These are phyloP conservation scores for Staurois parvus DNA, from an alignment of 2,797 vertebrate genomes.

Conservation along the genomic window DNA sequence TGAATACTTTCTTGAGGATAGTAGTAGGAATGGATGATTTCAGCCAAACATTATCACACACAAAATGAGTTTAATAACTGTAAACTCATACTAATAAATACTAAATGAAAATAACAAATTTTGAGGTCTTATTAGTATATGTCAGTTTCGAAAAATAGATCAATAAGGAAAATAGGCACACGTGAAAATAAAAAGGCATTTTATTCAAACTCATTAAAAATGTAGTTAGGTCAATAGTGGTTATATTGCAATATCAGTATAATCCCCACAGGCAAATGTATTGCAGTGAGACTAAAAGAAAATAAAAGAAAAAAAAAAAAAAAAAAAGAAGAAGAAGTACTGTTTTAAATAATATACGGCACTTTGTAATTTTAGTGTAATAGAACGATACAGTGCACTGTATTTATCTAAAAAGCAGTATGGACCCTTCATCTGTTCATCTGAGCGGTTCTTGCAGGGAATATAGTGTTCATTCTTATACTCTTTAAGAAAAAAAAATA, in stretches of 20 bases:
- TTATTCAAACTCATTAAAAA: conserved; percentile 36
- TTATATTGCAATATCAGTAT: conserved; percentile 19
- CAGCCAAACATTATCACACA: too few species aligned
- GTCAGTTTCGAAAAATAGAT: conserved; percentile 2
- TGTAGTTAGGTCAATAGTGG: conserved; percentile 44
- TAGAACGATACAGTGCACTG: background rate
- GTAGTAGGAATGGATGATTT: too few species aligned
- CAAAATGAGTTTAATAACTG: background rate
- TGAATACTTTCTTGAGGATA: too few species aligned
- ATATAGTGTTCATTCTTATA: background rate
- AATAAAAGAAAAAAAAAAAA: too few species aligned
- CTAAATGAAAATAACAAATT: background rate
- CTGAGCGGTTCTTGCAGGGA: background rate
- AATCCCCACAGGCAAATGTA: background rate
- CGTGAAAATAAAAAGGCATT: conserved; percentile 17
- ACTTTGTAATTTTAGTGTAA: background rate
- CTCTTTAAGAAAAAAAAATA: background rate
- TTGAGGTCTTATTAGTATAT: background rate
- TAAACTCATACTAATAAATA: background rate
- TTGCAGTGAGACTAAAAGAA: background rate
- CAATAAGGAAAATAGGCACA: conserved; percentile 1
- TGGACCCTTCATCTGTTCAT: background rate
- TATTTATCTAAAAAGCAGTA: background rate
- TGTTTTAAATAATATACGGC: background rate
- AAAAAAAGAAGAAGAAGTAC: too few species aligned